A percentile compares a stretch with the other conserved stretches of the same genome.
Conservation (phyloP, 2,888 invertebrate species). For the Nemapogon koenigi region DNA sequence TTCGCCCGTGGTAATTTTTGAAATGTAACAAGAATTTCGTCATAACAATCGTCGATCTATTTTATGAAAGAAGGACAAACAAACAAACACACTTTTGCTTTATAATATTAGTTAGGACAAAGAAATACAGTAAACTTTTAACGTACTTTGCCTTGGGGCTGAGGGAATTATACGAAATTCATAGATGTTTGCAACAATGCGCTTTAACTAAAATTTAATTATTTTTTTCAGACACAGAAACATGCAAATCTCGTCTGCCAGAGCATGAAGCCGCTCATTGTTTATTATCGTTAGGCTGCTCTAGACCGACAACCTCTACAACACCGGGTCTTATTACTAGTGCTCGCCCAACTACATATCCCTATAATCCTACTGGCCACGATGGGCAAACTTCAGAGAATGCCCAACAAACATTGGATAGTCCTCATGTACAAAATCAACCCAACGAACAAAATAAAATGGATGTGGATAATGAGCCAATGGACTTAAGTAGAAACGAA, state of each 20-base stretch:
- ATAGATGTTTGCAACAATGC: too few relatives aligned
- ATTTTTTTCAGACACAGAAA: conserved; percentile 65
- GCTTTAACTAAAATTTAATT: background rate
- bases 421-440: conserved; percentile 24
- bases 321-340: conserved; percentile 65
- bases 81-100: too few relatives aligned
- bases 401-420: too few relatives aligned
- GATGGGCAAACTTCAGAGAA: too few relatives aligned
- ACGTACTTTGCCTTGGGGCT: too few relatives aligned
- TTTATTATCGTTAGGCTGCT: conserved; percentile 74
- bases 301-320: conserved; percentile 54
- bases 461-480: conserved; percentile 60
- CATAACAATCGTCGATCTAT: too few relatives aligned
- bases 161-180: too few relatives aligned
- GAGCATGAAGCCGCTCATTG: conserved; percentile 89
- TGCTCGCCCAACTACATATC: conserved; percentile 72
- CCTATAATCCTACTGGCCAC: conserved; percentile 58
- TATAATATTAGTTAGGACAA: too few relatives aligned
- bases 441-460: conserved; percentile 12
- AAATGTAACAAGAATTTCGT: too few relatives aligned
- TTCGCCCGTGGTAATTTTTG: too few relatives aligned
- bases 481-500: conserved; percentile 55
- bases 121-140: too few relatives aligned
- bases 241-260: conserved; percentile 72
- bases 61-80: too few relatives aligned